Base-by-base conservation (phyloP, 2,797 vertebrate genomes). In the Saxicola maurus region DNA sequence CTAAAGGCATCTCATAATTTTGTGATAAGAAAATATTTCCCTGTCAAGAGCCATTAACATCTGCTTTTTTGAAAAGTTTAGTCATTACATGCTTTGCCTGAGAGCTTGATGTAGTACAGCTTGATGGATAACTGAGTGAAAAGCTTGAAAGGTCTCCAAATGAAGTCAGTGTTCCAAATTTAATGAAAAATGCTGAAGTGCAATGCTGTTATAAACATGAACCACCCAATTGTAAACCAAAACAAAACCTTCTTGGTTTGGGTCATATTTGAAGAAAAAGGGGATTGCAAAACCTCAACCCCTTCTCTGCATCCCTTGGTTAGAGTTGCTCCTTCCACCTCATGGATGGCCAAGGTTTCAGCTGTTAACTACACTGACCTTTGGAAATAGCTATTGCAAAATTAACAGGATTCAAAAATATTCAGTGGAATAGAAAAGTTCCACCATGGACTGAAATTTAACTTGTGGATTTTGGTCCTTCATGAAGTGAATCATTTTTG, bases 31-130 rank as follows among this genome's bases (percentile, higher is more conserved):
- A 94, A 92, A 92, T 91, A 94, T 78, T 92, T 89, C 78, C 66
- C 65, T 92, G 84, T 93, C 86, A 93, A 49, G 48, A 90, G 49
- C 59, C n/a, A 85, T 89, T 91, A 94, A 80, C 66, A 89, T 86
- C 85, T 92, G 84, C 1, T 1, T 82, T 93, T 90, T 86, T n/a
- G 11, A 71, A 56, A 89, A 91, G 31, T 90, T 89, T 52, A 91
- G 38, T 91, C 68, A 75, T 89, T 84, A 27, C 79, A 88, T 64
- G 51, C 56, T 87, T 52, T 83, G 23, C 45, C 71, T 94, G 88
- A 93, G 69, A 92, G 69, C 42, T 90, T 77, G 12, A 2, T 78
- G 35, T 46, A 73, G 73, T 77, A 31, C 21, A 76, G 40, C 33
- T 75, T 87, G 82, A 92, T 71, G 51, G 75, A 89, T 94, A 72